Base-by-base conservation (phyloP, 37 sponge, comb jelly and placozoan genomes). In the Tethya wilhelma region DNA sequence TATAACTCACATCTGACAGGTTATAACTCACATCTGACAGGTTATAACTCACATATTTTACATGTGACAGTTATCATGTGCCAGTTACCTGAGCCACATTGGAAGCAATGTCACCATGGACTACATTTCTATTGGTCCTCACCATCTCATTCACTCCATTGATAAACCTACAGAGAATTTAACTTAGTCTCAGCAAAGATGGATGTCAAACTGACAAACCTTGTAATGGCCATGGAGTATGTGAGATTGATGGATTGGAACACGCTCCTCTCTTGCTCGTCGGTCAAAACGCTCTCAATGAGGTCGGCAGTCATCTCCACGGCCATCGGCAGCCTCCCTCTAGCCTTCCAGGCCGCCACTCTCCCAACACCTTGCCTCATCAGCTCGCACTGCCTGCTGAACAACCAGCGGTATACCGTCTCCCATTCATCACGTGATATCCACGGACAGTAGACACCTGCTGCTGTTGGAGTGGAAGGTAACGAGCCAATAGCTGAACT, bases 331-430 rank as follows among this genome's bases (percentile, higher is more conserved):
- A 87, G 57, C 2, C 38, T 37, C 8, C 70, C 87, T 22, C 87
- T 57, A n/a, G 81, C 76, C 34, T 56, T 73, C 87, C 87, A 87
- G 12, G 87, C 87, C 7, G 75, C 75, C 43, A 87, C 87, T 19
- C 87, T 36, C 22, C 32, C 66, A 3, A 79, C 44, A 0, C 76
- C 87, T 22, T 58, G 44, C 42, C 32, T 29, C 34, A 71, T 40
- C 28, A 40, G 75, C 20, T 36, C 45, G 0, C 70, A 11, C 19
- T 74, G 46, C 4, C 40, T 64, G 44, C 68, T 49, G 69, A 75
- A 87, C 60, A 87, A 30, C 81, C 74, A 74, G 2, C 7, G 14
- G 25, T 64, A 79, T 25, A 87, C 87, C 1, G 57, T 40, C 44
- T 79, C 67, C 80, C 74, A 80, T 25, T 79, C 87, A 39, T 67